Percentiles rank a stretch among this genome's conserved stretches.
These are phyloP conservation scores for Pteronotus mesoamericanus DNA, from an alignment of 2,797 vertebrate species.

Conservation along the genomic window DNA sequence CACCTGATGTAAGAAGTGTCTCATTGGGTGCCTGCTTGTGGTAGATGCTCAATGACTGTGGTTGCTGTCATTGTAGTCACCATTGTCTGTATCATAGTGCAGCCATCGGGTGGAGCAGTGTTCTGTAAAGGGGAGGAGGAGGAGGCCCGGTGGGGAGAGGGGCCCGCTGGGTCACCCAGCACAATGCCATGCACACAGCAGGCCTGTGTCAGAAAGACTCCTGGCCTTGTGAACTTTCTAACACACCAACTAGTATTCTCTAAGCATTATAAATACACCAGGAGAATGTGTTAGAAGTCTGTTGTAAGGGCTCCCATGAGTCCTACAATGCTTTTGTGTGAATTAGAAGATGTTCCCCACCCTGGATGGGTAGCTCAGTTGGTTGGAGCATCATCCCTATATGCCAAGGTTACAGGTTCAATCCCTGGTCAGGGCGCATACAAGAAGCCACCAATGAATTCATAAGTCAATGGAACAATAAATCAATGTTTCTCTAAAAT, in stretches of 20 bases:
- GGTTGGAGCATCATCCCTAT: not conserved
- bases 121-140: not conserved
- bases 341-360: not conserved
- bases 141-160: not conserved
- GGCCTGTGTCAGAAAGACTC: not conserved
- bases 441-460: not conserved
- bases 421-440: not conserved
- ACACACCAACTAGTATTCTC: not conserved
- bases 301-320: not conserved
- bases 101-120: not conserved
- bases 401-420: too few relatives aligned
- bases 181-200: not conserved
- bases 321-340: not conserved
- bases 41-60: not conserved
- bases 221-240: not conserved
- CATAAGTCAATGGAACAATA: not conserved
- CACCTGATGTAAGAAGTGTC: not conserved
- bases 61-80: too few relatives aligned
- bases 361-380: not conserved
- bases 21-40: not conserved
- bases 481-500: not conserved
- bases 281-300: constrained; percentile 10
- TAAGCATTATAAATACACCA: not conserved
- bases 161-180: not conserved
- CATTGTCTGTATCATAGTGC: not conserved